phyloP scores from a whole-genome alignment of 2,888 invertebrate genomes.

The Aplocera efformata region DNA sequence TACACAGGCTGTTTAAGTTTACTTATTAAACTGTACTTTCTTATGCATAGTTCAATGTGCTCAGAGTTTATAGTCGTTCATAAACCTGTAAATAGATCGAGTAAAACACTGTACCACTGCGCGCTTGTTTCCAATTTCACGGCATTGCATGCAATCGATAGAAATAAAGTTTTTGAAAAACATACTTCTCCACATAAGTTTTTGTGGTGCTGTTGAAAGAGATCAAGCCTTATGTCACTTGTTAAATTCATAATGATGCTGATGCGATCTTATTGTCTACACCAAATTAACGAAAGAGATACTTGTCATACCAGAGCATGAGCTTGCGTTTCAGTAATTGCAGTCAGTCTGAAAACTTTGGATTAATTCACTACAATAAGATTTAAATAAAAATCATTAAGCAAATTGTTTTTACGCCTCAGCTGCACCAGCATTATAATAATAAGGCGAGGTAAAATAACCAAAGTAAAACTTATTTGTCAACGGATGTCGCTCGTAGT shows the following conservation, averaged over 20 bases:
- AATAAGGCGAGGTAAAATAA: conserved; percentile 13
- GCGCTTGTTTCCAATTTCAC: conserved; percentile 59
- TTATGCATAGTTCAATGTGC: conserved; percentile 50
- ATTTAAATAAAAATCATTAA: not conserved
- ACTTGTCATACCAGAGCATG: too few species aligned
- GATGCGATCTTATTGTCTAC: too few species aligned
- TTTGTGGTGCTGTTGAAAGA: too few species aligned
- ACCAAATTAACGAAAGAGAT: too few species aligned
- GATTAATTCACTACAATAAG: too few species aligned
- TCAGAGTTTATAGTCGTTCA: conserved; percentile 61
- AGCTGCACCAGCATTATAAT: conserved; percentile 17
- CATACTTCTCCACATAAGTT: too few species aligned
- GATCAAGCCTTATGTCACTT: too few species aligned
- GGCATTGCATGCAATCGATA: conserved; percentile 65
- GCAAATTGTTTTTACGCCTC: conserved; percentile 1
- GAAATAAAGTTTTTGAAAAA: conserved; percentile 38
- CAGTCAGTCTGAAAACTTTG: too few species aligned
- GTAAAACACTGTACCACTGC: conserved; percentile 57
- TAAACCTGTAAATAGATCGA: conserved; percentile 75
- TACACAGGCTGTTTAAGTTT: too few species aligned
- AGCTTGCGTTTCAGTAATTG: too few species aligned
- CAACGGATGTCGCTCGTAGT: conserved; percentile 13
- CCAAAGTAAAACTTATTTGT: conserved; percentile 10
- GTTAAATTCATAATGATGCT: too few species aligned
- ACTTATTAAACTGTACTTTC: too few species aligned